Evolutionary conservation across 2,888 invertebrate species (phyloP).

Genomic region (Acrobasis repandana): DNA sequence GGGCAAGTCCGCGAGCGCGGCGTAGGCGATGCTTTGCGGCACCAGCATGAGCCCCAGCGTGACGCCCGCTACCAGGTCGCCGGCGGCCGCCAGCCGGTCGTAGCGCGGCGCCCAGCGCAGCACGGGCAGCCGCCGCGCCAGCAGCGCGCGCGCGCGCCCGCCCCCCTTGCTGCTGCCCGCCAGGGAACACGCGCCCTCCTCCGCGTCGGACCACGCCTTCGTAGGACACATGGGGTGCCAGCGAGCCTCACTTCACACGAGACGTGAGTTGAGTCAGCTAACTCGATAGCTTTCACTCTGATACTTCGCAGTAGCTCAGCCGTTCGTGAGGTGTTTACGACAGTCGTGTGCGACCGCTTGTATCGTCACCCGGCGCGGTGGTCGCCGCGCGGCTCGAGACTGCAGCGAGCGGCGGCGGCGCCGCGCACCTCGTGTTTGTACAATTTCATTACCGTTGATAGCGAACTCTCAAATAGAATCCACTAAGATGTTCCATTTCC

Average conservation of each 20-base stretch:
- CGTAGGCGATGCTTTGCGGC: slow-evolving; percentile 96
- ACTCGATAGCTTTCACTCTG: too few relatives aligned
- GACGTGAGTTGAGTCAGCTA: too few relatives aligned
- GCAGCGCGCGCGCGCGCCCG: slow-evolving; percentile 25
- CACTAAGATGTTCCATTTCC: slow-evolving; percentile 2
- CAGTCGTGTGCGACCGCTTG: neutral
- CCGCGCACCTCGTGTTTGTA: neutral
- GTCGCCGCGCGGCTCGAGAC: slow-evolving; percentile 1
- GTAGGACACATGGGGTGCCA: too few relatives aligned
- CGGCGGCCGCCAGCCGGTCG: slow-evolving; percentile 85
- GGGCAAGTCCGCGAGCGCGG: slow-evolving; percentile 91
- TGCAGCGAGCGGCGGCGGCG: neutral
- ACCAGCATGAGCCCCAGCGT: slow-evolving; percentile 96
- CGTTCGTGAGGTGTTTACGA: neutral
- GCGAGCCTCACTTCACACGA: neutral
- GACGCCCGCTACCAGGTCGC: slow-evolving; percentile 94
- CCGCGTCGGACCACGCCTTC: slow-evolving; percentile 39
- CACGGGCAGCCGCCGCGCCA: slow-evolving; percentile 70
- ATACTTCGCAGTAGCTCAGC: too few relatives aligned
- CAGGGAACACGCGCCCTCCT: slow-evolving; percentile 41
- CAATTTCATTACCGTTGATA: slow-evolving; percentile 8
- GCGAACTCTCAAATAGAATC: neutral
- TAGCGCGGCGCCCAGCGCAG: slow-evolving; percentile 87
- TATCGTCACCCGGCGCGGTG: neutral
- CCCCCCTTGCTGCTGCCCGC: slow-evolving; percentile 34